Evolutionary conservation across 2,113 vertebrate genomes (phyloP).

Genomic region (Vanacampus margaritifer): DNA sequence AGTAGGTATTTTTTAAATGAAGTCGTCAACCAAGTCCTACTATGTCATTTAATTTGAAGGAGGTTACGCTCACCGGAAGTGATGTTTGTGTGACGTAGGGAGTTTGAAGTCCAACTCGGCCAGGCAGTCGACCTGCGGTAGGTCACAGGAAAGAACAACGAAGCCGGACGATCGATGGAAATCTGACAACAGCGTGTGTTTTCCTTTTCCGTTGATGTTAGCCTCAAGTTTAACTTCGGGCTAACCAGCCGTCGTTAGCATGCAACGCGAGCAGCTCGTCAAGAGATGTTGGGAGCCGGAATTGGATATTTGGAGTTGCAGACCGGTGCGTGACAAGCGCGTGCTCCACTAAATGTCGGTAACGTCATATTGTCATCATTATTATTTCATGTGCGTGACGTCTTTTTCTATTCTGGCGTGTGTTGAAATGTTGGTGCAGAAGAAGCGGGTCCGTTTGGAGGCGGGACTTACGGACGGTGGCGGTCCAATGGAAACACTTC

Average conservation of each 20-base stretch:
- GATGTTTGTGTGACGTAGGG: background rate
- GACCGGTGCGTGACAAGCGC: background rate
- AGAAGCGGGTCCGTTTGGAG: constrained; percentile 53
- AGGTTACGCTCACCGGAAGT: background rate
- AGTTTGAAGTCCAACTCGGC: background rate
- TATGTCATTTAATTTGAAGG: background rate
- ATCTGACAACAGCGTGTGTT: too few relatives aligned
- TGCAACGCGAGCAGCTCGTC: background rate
- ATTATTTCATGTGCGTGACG: background rate
- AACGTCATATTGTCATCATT: too few relatives aligned
- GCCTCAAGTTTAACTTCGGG: background rate
- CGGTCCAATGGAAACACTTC: constrained; percentile 43
- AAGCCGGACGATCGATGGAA: background rate
- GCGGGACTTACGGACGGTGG: constrained; percentile 23
- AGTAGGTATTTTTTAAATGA: too few relatives aligned
- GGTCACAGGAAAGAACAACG: background rate
- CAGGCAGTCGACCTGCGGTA: background rate
- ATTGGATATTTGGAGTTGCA: constrained; percentile 1
- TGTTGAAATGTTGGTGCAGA: background rate
- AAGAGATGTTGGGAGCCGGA: constrained; percentile 3
- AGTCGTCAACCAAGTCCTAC: too few relatives aligned
- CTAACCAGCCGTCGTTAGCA: background rate
- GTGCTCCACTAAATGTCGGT: too few relatives aligned
- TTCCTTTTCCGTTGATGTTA: background rate
- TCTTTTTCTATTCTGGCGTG: background rate